These are phyloP conservation scores for Drosophila insularis DNA, from an alignment of 1,140 invertebrate genomes.

Conservation along the genomic window DNA sequence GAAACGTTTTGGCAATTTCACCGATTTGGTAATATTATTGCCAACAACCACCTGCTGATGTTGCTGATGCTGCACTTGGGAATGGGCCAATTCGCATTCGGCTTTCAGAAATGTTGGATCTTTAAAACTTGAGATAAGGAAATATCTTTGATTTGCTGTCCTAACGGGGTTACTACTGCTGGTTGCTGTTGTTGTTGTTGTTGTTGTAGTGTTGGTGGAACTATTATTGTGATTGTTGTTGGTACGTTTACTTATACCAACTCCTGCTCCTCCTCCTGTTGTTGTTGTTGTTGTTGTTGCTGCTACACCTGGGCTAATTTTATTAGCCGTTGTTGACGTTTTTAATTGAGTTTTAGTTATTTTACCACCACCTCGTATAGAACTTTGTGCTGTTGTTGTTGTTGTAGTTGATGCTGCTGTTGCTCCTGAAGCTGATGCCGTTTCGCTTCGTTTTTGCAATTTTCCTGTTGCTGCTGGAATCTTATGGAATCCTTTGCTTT, in stretches of 20 bases:
- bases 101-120: slow-evolving; percentile 75
- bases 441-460: slow-evolving; percentile 46
- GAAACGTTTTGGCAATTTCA: slow-evolving; percentile 17
- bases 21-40: slow-evolving; percentile 1
- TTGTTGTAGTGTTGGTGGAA: neutral
- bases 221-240: slow-evolving; percentile 13
- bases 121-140: slow-evolving; percentile 66
- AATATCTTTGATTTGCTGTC: slow-evolving; percentile 71
- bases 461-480: slow-evolving; percentile 68
- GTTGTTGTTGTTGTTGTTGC: neutral
- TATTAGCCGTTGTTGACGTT: neutral
- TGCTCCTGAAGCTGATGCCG: slow-evolving; percentile 20
- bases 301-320: neutral
- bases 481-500: slow-evolving; percentile 72
- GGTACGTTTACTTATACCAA: neutral
- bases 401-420: slow-evolving; percentile 1
- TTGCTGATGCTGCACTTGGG: slow-evolving; percentile 53
- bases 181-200: neutral
- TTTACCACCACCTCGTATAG: slow-evolving; percentile 30
- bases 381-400: slow-evolving; percentile 12
- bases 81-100: slow-evolving; percentile 79
- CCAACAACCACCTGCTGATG: neutral
- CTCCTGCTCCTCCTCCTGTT: neutral
- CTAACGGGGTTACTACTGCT: slow-evolving; percentile 60
- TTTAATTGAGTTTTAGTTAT: slow-evolving; percentile 23